Evolutionary conservation across 92 coral and sea anemone species (phyloP), one percentile per base, ranked within the genome.

Genomic region (Bergia sp.): DNA sequence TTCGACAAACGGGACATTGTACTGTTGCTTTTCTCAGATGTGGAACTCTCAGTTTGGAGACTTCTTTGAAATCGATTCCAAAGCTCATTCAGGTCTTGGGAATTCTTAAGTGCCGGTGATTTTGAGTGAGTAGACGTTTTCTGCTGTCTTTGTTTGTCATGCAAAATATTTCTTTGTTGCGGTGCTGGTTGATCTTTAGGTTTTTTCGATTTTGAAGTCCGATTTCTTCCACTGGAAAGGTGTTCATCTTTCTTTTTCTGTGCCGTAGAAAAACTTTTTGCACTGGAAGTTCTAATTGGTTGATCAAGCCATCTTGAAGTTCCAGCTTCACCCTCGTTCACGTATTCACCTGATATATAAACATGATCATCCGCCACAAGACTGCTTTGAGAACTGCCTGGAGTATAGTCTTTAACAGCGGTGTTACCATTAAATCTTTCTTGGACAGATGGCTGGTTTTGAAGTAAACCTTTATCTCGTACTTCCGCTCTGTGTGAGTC

Each of bases 41-140:
- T 86, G 23, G 93, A 90, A 44, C 91, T 85, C 74, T 89, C 92
- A 39, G 82, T 84, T 41, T 75, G 83, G 58, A 90, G 92, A 18
- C 96, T 89, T 71, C 91, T 90, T 78, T 93, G 98, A 79, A 91
- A 93, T 21, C 96, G 92, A 38, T 90, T 90, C 98, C 95, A 93
- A 82, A 93, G 89, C 38, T 86, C 92, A 91, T 93, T 93, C n/a
- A 95, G 88, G 57, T 91, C 94, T 82, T 82, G 77, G 50, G 93
- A 76, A 49, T 75, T 91, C 57, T 53, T 92, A 0, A 87, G n/a
- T 12, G 89, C 80, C 12, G 20, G 85, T 73, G 91, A 89, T 45
- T 66, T 86, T 77, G 90, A 66, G 2, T 81, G 82, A 50, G 65
- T 23, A 5, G 61, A 7, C 78, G 71, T 84, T 82, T 80, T 80